Evolutionary conservation across 2,797 vertebrate genomes (phyloP).

Genomic region (Micrastur ruficollis): DNA sequence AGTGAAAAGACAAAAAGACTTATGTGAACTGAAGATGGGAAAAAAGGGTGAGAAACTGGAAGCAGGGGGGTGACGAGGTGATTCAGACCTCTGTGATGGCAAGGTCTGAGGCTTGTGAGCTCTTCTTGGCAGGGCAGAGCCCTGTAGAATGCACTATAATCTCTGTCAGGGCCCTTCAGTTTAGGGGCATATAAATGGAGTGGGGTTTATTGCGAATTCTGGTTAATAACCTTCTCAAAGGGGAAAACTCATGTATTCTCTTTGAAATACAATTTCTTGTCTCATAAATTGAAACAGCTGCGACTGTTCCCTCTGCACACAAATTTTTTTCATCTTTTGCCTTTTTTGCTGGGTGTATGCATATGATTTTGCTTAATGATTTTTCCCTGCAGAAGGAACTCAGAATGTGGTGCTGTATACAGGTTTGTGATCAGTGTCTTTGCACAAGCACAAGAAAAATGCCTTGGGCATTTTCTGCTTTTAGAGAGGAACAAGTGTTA

Average conservation of each 20-base stretch:
- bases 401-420: constrained; percentile 24
- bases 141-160: constrained; percentile 15
- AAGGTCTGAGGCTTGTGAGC: background rate
- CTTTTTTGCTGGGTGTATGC: constrained; percentile 21
- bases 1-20: background rate
- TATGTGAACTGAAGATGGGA: background rate
- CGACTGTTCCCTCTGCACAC: constrained; percentile 22
- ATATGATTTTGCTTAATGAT: constrained; percentile 65
- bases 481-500: constrained; percentile 67
- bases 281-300: constrained; percentile 67
- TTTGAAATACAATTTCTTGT: constrained; percentile 72
- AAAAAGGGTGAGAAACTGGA: background rate
- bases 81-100: background rate
- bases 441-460: constrained; percentile 57
- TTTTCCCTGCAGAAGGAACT: constrained; percentile 59
- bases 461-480: constrained; percentile 66
- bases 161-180: constrained; percentile 23
- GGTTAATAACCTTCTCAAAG: constrained; percentile 64
- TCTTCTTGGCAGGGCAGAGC: background rate
- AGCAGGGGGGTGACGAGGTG: background rate
- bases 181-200: constrained; percentile 49
- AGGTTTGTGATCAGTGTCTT: constrained; percentile 56
- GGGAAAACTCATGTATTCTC: constrained; percentile 55
- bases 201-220: constrained; percentile 61
- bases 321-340: constrained; percentile 32